Base-by-base conservation (phyloP, 2,797 vertebrate genomes). In the Knipowitschia caucasica region DNA sequence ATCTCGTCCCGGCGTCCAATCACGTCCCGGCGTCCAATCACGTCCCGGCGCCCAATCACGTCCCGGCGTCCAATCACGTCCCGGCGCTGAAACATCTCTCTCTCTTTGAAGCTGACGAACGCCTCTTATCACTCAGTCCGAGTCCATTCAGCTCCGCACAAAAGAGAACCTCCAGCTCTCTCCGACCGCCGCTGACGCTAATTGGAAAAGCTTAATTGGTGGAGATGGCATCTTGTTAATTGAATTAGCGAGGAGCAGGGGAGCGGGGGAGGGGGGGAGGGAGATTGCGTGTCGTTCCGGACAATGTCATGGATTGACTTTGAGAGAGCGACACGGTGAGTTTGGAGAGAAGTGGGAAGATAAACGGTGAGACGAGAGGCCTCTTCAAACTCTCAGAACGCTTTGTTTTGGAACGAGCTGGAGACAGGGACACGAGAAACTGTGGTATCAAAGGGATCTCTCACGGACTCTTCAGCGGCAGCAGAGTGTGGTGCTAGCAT, bases 201-300 rank as follows among this genome's bases (percentile, higher is more conserved):
- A 89, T 86, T 85, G 77, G 78, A 88, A 88, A 80, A n/a, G 80
- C 79, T 77, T 89, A 88, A 91, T 88, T 89, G 86, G 27, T n/a
- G 64, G 77, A 90, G 88, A 90, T 89, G 88, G 73, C 85, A 90
- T 89, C 87, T 81, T 65, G 78, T 84, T 89, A 89, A 91, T 90
- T 90, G 71, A 91, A 90, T 91, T 88, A 89, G 62, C 72, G 10
- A 43, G 21, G 12, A n/a, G 21, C 77, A 78, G 69, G 29, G 64
- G 26, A 66, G 53, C 43, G 20, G 5, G 18, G 23, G 31, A 59
- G 53, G 67, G 54, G 18, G 35, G 4, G 36, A 38, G 20, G 20
- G 35, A 49, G 61, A 74, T 50, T 46, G 58, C 44, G 38, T 65
- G 70, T 75, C n/a, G n/a, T n/a, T 77, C 56, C 58, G 73, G 73